A percentile compares a stretch with the other conserved stretches of the same genome.
These are phyloP conservation scores for Hypena proboscidalis DNA, from an alignment of 2,888 invertebrate species.

Conservation along the genomic window DNA sequence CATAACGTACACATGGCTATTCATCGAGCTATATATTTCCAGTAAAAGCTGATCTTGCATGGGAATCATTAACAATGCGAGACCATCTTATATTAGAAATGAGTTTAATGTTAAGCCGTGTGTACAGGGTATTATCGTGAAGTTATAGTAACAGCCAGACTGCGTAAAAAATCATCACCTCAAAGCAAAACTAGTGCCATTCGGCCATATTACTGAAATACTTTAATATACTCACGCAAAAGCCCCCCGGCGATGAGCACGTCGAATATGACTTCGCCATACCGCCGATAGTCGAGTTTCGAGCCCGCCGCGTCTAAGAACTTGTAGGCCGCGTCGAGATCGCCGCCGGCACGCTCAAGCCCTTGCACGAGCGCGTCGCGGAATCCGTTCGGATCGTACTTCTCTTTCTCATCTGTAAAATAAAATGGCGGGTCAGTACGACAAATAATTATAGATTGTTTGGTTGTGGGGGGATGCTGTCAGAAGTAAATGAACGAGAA, in stretches of 20 bases:
- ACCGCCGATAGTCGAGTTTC: conserved; percentile 98
- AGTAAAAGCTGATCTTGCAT: no score
- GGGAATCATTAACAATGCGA: no score
- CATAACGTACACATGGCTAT: no score
- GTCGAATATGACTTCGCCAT: conserved; percentile 99
- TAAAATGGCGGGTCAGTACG: not conserved
- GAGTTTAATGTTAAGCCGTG: no score
- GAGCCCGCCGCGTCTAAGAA: conserved; percentile 97
- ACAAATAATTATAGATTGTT: no score
- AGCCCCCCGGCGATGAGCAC: conserved; percentile 99
- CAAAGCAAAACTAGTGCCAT: no score
- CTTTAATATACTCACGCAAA: conserved; percentile 87
- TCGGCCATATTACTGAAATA: no score
- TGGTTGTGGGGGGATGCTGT: conserved; percentile 3
- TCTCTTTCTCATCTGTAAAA: conserved; percentile 98
- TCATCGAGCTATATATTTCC: no score
- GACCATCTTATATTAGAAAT: no score
- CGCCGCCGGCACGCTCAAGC: conserved; percentile 96
- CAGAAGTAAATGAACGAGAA: conserved; percentile 77
- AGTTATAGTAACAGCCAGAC: no score
- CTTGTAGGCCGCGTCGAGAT: conserved; percentile 98
- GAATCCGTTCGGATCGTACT: conserved; percentile 99
- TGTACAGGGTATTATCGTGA: not conserved
- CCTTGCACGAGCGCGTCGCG: conserved; percentile 98
- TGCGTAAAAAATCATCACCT: no score